Percentiles rank a stretch among this genome's conserved stretches.
These are phyloP conservation scores for Volucella bombylans DNA, from an alignment of 2,888 invertebrate species.

Conservation along the genomic window DNA sequence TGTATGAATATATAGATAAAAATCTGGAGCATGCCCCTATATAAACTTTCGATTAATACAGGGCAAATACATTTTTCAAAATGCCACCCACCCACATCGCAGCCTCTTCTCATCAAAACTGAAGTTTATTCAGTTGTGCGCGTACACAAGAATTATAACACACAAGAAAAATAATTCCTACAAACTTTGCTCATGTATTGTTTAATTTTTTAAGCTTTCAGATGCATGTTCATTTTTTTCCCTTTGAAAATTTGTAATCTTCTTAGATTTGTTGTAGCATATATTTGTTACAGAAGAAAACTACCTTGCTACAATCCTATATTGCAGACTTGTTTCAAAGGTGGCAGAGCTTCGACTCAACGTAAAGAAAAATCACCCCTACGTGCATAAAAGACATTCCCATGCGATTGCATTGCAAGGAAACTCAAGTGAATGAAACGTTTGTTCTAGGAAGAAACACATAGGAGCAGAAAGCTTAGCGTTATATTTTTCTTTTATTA, in stretches of 20 bases:
- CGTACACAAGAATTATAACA: slow-evolving; percentile 46
- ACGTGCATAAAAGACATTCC: too few species aligned
- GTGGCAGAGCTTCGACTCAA: too few species aligned
- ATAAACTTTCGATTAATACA: slow-evolving; percentile 48
- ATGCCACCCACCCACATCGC: not conserved
- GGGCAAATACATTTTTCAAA: slow-evolving; percentile 4
- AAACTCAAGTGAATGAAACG: too few species aligned
- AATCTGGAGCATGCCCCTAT: not conserved
- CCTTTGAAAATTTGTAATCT: slow-evolving; percentile 48
- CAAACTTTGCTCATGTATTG: slow-evolving; percentile 38
- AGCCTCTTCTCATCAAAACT: not conserved
- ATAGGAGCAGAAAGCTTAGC: too few species aligned
- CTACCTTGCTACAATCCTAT: too few species aligned
- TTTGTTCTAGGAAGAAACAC: too few species aligned
- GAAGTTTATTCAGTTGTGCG: slow-evolving; percentile 30
- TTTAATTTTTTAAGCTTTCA: slow-evolving; percentile 31
- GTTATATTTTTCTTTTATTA: too few species aligned
- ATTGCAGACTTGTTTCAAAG: too few species aligned
- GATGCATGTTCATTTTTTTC: slow-evolving; percentile 27
- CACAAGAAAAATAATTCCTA: slow-evolving; percentile 44
- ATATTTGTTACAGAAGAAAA: too few species aligned
- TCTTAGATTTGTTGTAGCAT: not conserved
- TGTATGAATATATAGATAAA: too few species aligned
- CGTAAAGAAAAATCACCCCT: too few species aligned
- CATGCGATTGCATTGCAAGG: too few species aligned